phyloP scores from a whole-genome alignment of 1,140 invertebrate genomes.

The Sweltsa coloradensis region DNA sequence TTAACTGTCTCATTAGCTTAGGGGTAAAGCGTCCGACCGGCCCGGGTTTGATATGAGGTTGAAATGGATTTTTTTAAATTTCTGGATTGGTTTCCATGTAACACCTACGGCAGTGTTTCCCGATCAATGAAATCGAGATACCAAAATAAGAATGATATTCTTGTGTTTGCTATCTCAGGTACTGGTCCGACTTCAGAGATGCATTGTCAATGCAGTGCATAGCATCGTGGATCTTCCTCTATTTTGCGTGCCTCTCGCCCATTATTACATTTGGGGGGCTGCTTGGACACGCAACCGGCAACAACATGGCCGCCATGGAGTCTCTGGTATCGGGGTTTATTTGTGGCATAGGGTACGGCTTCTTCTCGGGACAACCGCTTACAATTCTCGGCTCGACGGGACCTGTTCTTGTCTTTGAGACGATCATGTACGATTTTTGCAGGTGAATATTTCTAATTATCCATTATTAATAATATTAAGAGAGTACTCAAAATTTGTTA shows the following conservation, averaged over 20 bases:
- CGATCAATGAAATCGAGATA: too few species aligned
- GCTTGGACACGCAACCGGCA: constrained; percentile 85
- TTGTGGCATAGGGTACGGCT: constrained; percentile 88
- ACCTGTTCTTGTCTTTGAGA: constrained; percentile 96
- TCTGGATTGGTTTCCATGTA: too few species aligned
- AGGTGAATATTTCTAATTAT: constrained; percentile 36
- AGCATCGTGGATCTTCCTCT: constrained; percentile 96
- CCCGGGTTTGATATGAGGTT: too few species aligned
- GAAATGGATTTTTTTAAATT: too few species aligned
- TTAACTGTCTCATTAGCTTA: too few species aligned
- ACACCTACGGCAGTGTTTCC: too few species aligned
- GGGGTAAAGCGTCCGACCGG: too few species aligned
- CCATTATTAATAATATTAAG: too few species aligned
- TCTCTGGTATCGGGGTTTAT: constrained; percentile 91
- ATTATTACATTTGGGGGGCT: constrained; percentile 96
- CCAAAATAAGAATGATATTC: too few species aligned
- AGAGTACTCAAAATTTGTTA: too few species aligned
- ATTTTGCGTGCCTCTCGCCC: constrained; percentile 95
- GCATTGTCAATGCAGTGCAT: constrained; percentile 86
- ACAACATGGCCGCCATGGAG: constrained; percentile 97
- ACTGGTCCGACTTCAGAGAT: constrained; percentile 72
- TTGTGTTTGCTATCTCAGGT: too few species aligned
- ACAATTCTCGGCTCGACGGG: constrained; percentile 97
- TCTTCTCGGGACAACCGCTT: constrained; percentile 95
- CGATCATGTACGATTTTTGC: constrained; percentile 93